Evolutionary conservation across 2,113 vertebrate species (phyloP).

Genomic region (Clarias magur): DNA sequence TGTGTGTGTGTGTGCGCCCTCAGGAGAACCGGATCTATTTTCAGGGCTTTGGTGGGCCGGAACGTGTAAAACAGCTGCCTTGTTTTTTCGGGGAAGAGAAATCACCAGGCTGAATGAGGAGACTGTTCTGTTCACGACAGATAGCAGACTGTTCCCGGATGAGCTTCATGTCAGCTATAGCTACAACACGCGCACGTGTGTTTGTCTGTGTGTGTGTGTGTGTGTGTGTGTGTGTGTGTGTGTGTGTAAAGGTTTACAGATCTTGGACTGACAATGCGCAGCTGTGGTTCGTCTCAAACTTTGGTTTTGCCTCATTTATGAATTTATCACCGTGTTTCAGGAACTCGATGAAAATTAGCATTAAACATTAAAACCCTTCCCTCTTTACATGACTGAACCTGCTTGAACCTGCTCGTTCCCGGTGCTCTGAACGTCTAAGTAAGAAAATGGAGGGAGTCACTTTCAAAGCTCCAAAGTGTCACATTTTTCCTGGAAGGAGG

Average conservation of each 20-base stretch:
- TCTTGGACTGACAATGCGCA: background rate
- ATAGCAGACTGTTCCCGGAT: background rate
- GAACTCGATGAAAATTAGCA: too few species aligned
- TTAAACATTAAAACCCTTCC: too few species aligned
- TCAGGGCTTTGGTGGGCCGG: background rate
- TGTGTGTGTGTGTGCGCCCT: background rate
- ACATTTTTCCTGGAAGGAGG: background rate
- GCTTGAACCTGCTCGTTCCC: background rate
- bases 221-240: background rate
- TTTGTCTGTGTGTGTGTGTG: too few species aligned
- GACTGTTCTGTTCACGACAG: background rate
- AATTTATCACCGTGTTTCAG: background rate
- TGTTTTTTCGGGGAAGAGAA: background rate
- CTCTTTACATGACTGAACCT: background rate
- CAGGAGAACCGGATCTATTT: background rate
- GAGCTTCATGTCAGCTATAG: background rate
- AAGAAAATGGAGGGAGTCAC: too few species aligned
- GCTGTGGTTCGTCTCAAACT: background rate
- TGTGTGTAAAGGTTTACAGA: background rate
- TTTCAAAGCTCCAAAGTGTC: background rate
- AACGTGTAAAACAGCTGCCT: conserved; percentile 24
- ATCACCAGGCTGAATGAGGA: background rate
- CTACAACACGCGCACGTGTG: too few species aligned
- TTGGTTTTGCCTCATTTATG: background rate
- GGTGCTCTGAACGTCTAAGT: background rate